phyloP scores from a whole-genome alignment of 2,888 invertebrate species.

The Lasioglossum vierecki region DNA sequence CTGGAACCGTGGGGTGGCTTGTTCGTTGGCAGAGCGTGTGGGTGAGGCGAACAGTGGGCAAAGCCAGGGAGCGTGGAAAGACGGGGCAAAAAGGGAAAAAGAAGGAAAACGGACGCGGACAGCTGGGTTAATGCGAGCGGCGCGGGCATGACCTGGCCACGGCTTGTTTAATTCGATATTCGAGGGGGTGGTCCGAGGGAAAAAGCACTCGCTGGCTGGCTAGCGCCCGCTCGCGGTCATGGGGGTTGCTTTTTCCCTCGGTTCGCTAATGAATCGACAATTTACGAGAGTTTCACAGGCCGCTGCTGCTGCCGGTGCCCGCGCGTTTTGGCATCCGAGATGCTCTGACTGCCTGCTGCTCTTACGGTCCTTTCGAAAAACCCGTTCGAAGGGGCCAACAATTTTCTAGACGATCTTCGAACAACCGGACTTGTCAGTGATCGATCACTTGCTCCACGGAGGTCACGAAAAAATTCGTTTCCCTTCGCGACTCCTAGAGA shows the following conservation, averaged over 20 bases:
- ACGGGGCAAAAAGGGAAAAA: constrained; percentile 10
- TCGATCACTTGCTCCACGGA: constrained; percentile 46
- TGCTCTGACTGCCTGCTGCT: constrained; percentile 7
- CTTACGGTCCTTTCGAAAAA: constrained; percentile 27
- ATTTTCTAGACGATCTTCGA: constrained; percentile 46
- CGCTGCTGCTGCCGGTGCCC: constrained; percentile 54
- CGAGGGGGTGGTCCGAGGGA: constrained; percentile 54
- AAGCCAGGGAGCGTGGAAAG: not conserved
- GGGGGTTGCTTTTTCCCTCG: constrained; percentile 55
- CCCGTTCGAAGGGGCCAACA: constrained; percentile 24
- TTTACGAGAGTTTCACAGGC: constrained; percentile 77
- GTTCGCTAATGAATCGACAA: constrained; percentile 76
- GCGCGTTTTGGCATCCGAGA: constrained; percentile 57
- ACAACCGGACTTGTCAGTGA: constrained; percentile 65
- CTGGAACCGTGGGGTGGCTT: not conserved
- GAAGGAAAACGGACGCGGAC: constrained; percentile 15
- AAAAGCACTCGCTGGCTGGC: constrained; percentile 38
- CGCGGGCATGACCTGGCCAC: constrained; percentile 61
- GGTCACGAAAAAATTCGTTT: constrained; percentile 13
- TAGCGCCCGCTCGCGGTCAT: not conserved
- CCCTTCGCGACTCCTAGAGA: constrained; percentile 5
- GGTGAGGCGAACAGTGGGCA: constrained; percentile 5
- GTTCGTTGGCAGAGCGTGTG: not conserved
- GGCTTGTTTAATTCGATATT: constrained; percentile 78
- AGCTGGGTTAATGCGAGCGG: constrained; percentile 36